These are phyloP conservation scores for Typhlomys cinereus DNA, from an alignment of 2,113 vertebrate genomes.

Conservation along the genomic window DNA sequence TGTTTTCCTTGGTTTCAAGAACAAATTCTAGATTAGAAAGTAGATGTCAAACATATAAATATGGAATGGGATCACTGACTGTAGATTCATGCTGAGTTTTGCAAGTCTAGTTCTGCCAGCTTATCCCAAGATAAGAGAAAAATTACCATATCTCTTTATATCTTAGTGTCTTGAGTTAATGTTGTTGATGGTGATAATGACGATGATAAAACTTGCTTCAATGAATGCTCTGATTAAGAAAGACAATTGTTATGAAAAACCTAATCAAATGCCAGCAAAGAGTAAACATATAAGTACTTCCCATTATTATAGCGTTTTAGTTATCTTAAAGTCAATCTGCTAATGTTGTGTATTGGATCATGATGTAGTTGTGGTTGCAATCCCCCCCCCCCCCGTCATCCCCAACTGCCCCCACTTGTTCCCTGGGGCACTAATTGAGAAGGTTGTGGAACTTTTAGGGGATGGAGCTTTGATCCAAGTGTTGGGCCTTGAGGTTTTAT, in stretches of 20 bases:
- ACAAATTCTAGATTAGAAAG: background rate
- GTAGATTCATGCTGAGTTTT: background rate
- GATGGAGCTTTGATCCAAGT: too few species aligned
- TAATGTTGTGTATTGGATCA: background rate
- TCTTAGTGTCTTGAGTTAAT: background rate
- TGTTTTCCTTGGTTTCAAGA: background rate
- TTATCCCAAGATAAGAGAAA: background rate
- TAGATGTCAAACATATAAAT: background rate
- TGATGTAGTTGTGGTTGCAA: too few species aligned
- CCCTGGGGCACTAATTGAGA: too few species aligned
- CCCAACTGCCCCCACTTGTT: too few species aligned
- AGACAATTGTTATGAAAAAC: background rate
- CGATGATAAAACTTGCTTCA: background rate
- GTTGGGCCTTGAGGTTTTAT: too few species aligned
- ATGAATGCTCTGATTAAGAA: too few species aligned
- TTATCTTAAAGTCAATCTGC: background rate
- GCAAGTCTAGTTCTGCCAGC: background rate
- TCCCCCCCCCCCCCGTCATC: too few species aligned
- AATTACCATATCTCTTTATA: background rate
- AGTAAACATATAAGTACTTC: background rate
- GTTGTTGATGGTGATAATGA: background rate
- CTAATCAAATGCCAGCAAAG: background rate
- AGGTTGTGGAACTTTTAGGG: too few species aligned
- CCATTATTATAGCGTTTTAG: background rate
- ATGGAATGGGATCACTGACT: background rate